Conservation (phyloP, 2,113 vertebrate genomes). For the Cryptomyrus ogoouensis region DNA sequence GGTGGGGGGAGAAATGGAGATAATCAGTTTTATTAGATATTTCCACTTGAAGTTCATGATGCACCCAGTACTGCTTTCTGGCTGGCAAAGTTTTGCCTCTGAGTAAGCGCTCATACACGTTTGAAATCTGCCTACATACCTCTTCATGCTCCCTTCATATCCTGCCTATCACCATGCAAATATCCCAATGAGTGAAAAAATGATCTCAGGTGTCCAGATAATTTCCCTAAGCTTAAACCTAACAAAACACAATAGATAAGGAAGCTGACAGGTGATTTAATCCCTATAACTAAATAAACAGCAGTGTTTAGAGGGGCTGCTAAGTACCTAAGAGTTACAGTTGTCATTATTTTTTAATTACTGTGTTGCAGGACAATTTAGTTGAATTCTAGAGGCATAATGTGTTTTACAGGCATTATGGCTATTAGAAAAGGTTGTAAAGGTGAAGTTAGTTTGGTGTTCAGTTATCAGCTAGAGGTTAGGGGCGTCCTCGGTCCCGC, state of each 20-base stretch:
- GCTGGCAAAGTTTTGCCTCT: neutral
- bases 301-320: neutral
- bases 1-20: slow-evolving; percentile 30
- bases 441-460: slow-evolving; percentile 81
- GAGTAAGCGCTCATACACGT: neutral
- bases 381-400: neutral
- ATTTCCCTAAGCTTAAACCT: neutral
- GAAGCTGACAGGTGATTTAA: neutral
- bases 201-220: neutral
- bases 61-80: neutral
- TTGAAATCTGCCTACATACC: neutral
- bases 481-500: slow-evolving; percentile 60
- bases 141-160: neutral
- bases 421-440: slow-evolving; percentile 70
- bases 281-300: neutral
- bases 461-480: slow-evolving; percentile 74
- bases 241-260: neutral
- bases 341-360: neutral
- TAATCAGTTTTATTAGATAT: slow-evolving; percentile 54
- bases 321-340: neutral
- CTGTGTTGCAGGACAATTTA: neutral
- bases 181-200: neutral
- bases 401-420: slow-evolving; percentile 10
- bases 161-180: neutral
- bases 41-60: slow-evolving; percentile 46